Evolutionary conservation across 2,113 vertebrate genomes (phyloP).

Genomic region (Brienomyrus longianalis): DNA sequence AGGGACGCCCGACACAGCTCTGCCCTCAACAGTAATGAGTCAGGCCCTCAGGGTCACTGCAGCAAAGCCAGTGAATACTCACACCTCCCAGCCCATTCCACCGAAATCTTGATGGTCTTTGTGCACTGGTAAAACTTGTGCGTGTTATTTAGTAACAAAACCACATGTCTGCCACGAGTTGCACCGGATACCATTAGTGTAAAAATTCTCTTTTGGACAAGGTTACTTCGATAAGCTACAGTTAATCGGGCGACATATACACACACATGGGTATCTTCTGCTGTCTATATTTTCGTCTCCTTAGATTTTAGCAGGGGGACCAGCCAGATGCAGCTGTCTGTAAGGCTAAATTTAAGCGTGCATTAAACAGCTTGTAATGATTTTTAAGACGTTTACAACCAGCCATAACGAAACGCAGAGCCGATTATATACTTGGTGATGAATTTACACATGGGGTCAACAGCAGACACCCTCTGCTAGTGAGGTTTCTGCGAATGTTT

Average conservation of each 20-base stretch:
- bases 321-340: background rate
- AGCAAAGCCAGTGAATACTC: background rate
- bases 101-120: background rate
- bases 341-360: background rate
- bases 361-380: background rate
- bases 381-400: background rate
- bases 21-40: background rate
- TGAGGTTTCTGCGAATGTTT: background rate
- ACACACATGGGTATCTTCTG: background rate
- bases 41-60: background rate
- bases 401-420: background rate
- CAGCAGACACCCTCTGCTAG: background rate
- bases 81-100: background rate
- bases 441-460: background rate
- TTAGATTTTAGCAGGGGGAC: background rate
- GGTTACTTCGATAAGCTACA: background rate
- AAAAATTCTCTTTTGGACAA: background rate
- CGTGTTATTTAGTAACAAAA: background rate
- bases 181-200: background rate
- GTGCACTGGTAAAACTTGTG: background rate
- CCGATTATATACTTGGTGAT: background rate
- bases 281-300: background rate
- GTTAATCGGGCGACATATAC: background rate
- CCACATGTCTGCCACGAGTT: background rate
- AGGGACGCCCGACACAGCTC: background rate